These are phyloP conservation scores for Scomber japonicus DNA, from an alignment of 2,113 vertebrate genomes.

Conservation along the genomic window DNA sequence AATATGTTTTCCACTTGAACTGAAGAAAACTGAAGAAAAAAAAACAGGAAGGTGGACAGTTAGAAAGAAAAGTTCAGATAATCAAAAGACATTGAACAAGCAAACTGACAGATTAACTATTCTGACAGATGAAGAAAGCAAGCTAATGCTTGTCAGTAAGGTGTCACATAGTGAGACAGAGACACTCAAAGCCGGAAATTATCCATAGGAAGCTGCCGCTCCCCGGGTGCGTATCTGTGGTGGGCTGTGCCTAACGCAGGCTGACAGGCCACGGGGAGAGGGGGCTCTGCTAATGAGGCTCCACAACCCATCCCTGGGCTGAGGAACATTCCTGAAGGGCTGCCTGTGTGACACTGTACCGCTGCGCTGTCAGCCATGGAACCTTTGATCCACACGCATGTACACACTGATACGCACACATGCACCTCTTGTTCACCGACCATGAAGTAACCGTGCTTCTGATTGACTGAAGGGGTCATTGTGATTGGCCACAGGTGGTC, in stretches of 20 bases:
- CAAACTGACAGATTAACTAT: background rate
- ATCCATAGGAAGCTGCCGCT: constrained; percentile 87
- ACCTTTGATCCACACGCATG: constrained; percentile 65
- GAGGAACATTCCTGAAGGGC: constrained; percentile 80
- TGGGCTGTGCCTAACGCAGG: constrained; percentile 87
- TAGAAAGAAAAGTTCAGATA: background rate
- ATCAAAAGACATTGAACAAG: background rate
- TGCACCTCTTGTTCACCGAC: constrained; percentile 63
- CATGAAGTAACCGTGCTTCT: constrained; percentile 68
- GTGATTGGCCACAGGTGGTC: constrained; percentile 67
- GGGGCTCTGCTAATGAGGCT: constrained; percentile 88
- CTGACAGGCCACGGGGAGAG: constrained; percentile 88
- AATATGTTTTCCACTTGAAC: too few relatives aligned
- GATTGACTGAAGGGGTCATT: constrained; percentile 60
- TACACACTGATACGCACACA: constrained; percentile 60
- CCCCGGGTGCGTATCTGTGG: constrained; percentile 85
- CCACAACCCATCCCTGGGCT: constrained; percentile 82
- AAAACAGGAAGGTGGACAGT: background rate
- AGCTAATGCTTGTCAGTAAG: constrained; percentile 46
- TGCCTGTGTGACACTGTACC: constrained; percentile 79
- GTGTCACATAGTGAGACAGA: constrained; percentile 59
- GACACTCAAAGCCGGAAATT: constrained; percentile 81
- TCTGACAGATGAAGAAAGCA: constrained; percentile 11
- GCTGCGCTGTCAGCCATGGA: constrained; percentile 70
- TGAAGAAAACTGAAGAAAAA: background rate